A percentile compares a stretch with the other conserved stretches of the same genome.
These are phyloP conservation scores for Euphysa ruthae DNA, from an alignment of 30 jellyfish, hydroid and myxozoan species.

Conservation along the genomic window DNA sequence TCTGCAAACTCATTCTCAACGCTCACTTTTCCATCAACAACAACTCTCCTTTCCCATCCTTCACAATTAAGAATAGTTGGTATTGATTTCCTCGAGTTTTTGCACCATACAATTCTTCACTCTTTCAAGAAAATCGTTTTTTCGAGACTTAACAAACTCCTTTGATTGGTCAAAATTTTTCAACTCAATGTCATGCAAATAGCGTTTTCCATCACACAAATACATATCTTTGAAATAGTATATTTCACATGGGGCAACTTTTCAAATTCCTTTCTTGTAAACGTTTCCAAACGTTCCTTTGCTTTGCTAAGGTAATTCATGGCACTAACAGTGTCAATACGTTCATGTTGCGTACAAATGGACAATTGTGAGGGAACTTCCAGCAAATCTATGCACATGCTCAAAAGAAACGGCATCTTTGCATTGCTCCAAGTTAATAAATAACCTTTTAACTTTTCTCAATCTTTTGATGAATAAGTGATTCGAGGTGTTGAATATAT, in stretches of 20 bases:
- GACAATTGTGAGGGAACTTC: not conserved
- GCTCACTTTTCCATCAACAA: not conserved
- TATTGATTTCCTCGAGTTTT: not conserved
- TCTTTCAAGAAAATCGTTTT: not conserved
- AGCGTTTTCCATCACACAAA: not conserved
- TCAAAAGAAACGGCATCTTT: not conserved
- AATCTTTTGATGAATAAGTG: not conserved
- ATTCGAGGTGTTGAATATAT: not conserved
- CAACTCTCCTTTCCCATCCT: not conserved
- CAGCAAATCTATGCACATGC: not conserved
- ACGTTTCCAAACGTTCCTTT: not conserved
- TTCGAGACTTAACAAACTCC: not conserved
- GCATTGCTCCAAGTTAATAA: not conserved
- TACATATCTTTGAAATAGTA: not conserved
- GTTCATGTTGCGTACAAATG: too few relatives aligned
- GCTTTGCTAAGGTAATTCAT: not conserved
- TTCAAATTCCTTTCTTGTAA: not conserved
- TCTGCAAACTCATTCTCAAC: not conserved
- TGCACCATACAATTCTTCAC: not conserved
- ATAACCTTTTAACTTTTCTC: not conserved
- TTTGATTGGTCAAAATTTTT: not conserved
- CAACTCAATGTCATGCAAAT: not conserved
- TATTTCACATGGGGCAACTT: not conserved
- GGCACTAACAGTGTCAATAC: not conserved
- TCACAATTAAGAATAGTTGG: not conserved